These are phyloP conservation scores for Urosaurus nigricauda DNA, from an alignment of 2,797 vertebrate genomes.

Conservation along the genomic window DNA sequence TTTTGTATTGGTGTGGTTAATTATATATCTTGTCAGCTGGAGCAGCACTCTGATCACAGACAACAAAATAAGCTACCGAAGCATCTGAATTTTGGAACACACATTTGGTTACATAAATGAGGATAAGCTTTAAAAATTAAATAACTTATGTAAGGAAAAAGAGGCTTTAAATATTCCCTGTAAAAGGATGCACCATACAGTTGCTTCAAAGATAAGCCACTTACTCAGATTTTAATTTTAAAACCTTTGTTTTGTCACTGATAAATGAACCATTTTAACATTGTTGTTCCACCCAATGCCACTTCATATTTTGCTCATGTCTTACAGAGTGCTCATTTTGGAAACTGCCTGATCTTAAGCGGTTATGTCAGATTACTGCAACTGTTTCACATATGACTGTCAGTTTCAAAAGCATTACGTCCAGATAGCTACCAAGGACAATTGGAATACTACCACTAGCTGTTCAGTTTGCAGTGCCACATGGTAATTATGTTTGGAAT, in stretches of 20 bases:
- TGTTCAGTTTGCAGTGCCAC: background rate
- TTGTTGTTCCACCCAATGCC: background rate
- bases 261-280: background rate
- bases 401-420: background rate
- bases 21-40: constrained; percentile 51
- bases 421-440: background rate
- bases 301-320: background rate
- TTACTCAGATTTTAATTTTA: constrained; percentile 20
- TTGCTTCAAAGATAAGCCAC: constrained; percentile 10
- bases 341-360: background rate
- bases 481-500: background rate
- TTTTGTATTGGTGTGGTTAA: constrained; percentile 69
- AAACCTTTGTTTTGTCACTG: constrained; percentile 17
- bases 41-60: constrained; percentile 30
- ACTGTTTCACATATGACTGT: too few species aligned
- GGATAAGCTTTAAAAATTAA: constrained; percentile 40
- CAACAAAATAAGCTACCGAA: constrained; percentile 39
- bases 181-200: background rate
- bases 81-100: constrained; percentile 35
- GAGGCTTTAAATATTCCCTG: constrained; percentile 2
- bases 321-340: background rate
- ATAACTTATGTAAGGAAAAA: constrained; percentile 33
- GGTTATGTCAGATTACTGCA: background rate
- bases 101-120: constrained; percentile 41
- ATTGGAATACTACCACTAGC: background rate